Conservation (phyloP, 1,140 invertebrate genomes). For the Muscidifurax raptorellus region DNA sequence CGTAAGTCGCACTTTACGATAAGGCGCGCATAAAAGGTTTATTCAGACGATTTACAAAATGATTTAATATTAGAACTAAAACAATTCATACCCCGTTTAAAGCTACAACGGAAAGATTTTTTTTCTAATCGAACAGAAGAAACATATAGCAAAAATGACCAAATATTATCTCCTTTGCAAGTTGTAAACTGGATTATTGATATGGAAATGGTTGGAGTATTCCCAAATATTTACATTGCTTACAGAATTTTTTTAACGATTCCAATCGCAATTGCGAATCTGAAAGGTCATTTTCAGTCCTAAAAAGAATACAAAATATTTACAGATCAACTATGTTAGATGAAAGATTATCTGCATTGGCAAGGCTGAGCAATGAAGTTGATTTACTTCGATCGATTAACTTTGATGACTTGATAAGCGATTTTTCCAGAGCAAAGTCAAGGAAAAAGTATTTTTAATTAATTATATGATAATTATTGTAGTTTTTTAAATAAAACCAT, state of each 20-base stretch:
- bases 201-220: not conserved
- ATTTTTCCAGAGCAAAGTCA: not conserved
- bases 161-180: not conserved
- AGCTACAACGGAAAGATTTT: not conserved
- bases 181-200: not conserved
- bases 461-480: too few species aligned
- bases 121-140: not conserved
- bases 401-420: not conserved
- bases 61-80: not conserved
- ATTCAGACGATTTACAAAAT: not conserved
- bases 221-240: constrained; percentile 9
- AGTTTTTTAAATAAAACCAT: too few species aligned
- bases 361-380: not conserved
- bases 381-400: not conserved
- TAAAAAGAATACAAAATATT: not conserved
- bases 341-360: not conserved
- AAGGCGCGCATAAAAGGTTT: too few species aligned
- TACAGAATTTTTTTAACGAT: not conserved
- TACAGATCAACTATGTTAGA: constrained; percentile 10
- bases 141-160: not conserved
- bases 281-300: not conserved
- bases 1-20: too few species aligned
- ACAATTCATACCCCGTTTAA: not conserved
- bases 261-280: constrained; percentile 2
- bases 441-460: not conserved